Conservation (phyloP, 2,888 invertebrate species). For the Eilema depressum region DNA sequence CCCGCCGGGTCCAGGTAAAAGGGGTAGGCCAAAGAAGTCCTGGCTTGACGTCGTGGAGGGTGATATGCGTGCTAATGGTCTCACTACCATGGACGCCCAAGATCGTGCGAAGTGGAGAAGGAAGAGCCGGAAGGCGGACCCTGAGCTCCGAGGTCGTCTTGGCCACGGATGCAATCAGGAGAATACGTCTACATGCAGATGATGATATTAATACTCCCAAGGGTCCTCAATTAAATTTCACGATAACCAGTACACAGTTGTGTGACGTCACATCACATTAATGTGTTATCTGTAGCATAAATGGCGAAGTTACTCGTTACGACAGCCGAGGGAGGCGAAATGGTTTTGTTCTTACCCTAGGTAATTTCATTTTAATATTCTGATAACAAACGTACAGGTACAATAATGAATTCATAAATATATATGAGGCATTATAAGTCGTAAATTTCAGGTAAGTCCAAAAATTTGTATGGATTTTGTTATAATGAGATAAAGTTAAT, state of each 20-base stretch:
- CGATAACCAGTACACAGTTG: background rate
- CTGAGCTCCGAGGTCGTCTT: too few relatives aligned
- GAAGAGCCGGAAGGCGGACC: too few relatives aligned
- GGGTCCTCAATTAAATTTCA: background rate
- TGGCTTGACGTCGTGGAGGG: too few relatives aligned
- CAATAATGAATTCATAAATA: background rate
- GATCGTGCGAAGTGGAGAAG: too few relatives aligned
- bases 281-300: background rate
- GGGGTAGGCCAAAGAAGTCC: too few relatives aligned
- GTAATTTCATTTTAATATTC: conserved; percentile 1
- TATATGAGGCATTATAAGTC: background rate
- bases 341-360: background rate
- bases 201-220: background rate
- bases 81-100: too few relatives aligned
- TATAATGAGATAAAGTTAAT: background rate
- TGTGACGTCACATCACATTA: background rate
- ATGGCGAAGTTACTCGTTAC: background rate
- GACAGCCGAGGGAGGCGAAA: background rate
- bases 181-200: too few relatives aligned
- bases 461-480: background rate
- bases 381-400: background rate
- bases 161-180: too few relatives aligned
- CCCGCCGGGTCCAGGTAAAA: too few relatives aligned
- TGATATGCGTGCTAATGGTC: too few relatives aligned
- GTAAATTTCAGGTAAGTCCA: background rate